Conservation (phyloP, 1,140 invertebrate genomes). For the Drosophila sucinea region DNA sequence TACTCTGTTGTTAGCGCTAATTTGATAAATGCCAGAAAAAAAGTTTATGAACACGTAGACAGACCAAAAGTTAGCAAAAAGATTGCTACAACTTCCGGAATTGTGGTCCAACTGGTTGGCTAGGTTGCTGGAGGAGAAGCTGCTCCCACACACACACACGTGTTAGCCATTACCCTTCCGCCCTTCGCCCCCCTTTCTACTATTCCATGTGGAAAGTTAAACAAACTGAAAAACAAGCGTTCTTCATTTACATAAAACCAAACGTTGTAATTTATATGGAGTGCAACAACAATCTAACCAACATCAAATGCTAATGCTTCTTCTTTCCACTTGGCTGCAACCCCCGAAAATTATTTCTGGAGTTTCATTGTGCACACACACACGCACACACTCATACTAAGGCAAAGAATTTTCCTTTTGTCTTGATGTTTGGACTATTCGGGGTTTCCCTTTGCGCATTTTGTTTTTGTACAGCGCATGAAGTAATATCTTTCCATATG, state of each 20-base stretch:
- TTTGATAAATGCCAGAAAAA: too few species aligned
- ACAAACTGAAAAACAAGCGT: constrained; percentile 4
- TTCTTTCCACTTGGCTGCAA: constrained; percentile 29
- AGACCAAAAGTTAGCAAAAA: not conserved
- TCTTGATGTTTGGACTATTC: constrained; percentile 43
- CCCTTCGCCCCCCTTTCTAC: not conserved
- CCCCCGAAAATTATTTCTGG: constrained; percentile 39
- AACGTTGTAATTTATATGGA: constrained; percentile 43
- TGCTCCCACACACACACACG: not conserved
- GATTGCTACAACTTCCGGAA: not conserved
- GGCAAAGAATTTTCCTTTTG: constrained; percentile 46
- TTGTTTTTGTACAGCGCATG: constrained; percentile 57
- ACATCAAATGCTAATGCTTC: constrained; percentile 15
- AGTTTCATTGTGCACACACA: constrained; percentile 41
- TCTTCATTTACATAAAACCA: constrained; percentile 52
- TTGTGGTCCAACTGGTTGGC: not conserved
- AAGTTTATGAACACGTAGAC: too few species aligned
- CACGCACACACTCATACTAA: constrained; percentile 39
- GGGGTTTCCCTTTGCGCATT: constrained; percentile 48
- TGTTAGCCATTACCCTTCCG: not conserved
- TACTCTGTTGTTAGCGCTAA: too few species aligned
- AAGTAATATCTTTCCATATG: constrained; percentile 79
- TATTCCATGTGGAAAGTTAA: not conserved
- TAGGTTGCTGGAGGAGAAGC: not conserved
- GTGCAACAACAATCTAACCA: not conserved